phyloP scores from a whole-genome alignment of 2,888 invertebrate species.

The Leuctra nigra region DNA sequence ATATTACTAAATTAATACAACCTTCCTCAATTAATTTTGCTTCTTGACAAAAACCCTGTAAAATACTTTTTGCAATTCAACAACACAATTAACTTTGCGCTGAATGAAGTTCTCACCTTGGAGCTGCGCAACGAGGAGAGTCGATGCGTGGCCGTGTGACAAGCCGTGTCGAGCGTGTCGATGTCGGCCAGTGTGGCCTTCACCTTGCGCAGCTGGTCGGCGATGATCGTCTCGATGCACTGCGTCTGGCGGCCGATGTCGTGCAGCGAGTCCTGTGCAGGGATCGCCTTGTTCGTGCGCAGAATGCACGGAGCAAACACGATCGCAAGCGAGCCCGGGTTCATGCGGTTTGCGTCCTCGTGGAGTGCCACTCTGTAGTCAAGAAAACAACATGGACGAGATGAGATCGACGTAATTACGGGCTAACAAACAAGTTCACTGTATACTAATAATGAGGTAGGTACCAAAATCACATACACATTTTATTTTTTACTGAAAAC shows the following conservation, averaged over 20 bases:
- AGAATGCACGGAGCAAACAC: constrained; percentile 94
- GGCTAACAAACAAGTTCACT: too few relatives aligned
- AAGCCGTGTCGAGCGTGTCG: constrained; percentile 80
- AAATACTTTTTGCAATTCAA: too few relatives aligned
- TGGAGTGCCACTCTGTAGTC: constrained; percentile 65
- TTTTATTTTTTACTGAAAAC: too few relatives aligned
- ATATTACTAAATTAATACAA: too few relatives aligned
- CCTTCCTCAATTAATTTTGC: too few relatives aligned
- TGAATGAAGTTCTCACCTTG: too few relatives aligned
- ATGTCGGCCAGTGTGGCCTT: constrained; percentile 81
- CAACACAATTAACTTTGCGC: too few relatives aligned
- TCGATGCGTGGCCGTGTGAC: constrained; percentile 75
- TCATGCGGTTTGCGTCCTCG: constrained; percentile 87
- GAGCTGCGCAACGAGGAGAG: constrained; percentile 69
- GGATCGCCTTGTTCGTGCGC: constrained; percentile 76
- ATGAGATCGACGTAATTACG: too few relatives aligned
- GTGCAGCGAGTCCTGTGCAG: constrained; percentile 85
- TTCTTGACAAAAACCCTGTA: too few relatives aligned
- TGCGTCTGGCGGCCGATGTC: constrained; percentile 85
- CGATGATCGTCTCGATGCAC: constrained; percentile 85
- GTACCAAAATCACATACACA: too few relatives aligned
- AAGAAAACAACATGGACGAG: too few relatives aligned
- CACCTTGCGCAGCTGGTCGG: constrained; percentile 79
- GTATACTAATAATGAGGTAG: too few relatives aligned
- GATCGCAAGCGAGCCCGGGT: constrained; percentile 82